Evolutionary conservation across 2,797 vertebrate species (phyloP), one percentile per base, ranked within the genome.

Genomic region (Scarus forsteni): DNA sequence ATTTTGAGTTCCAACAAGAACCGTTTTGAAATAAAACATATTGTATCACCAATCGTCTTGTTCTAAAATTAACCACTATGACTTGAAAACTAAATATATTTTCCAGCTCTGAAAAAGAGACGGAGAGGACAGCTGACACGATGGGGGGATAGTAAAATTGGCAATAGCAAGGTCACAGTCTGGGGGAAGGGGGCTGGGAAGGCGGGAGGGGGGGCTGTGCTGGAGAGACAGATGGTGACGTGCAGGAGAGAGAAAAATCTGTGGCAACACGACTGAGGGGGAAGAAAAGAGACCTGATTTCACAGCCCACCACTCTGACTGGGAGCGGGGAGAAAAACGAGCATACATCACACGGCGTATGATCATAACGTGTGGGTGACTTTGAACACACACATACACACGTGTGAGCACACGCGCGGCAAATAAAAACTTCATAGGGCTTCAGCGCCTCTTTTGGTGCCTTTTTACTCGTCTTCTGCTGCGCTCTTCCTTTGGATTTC

Each of bases 121-220:
- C n/a, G n/a, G 58, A 36, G 38, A 50, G 59, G 45, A 56, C 46
- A 58, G 40, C n/a, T 9, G 70, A 61, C 76, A 69, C 44, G 62
- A 79, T 78, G 75, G 67, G 55, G 68, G 67, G 71, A 42, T 78
- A 75, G 85, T 79, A 85, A 87, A 90, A 79, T 70, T 84, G 79
- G 74, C 1, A 68, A 85, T 78, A 82, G 80, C 87, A 89, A 93
- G 90, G 89, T 92, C 88, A 88, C 82, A 66, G 76, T 77, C 78
- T 77, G 58, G 42, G 65, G 58, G 42, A 62, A 83, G 75, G 70
- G 66, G 66, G 71, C 66, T 18, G 50, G 72, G 56, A 77, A 68
- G 48, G 73, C 4, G 38, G 70, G 72, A 79, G 79, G 81, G 72
- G 80, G 79, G 81, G 77, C 50, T 76, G 71, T 12, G 46, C 52